Base-by-base conservation (phyloP, 2,113 vertebrate species). In the Maccullochella peelii region DNA sequence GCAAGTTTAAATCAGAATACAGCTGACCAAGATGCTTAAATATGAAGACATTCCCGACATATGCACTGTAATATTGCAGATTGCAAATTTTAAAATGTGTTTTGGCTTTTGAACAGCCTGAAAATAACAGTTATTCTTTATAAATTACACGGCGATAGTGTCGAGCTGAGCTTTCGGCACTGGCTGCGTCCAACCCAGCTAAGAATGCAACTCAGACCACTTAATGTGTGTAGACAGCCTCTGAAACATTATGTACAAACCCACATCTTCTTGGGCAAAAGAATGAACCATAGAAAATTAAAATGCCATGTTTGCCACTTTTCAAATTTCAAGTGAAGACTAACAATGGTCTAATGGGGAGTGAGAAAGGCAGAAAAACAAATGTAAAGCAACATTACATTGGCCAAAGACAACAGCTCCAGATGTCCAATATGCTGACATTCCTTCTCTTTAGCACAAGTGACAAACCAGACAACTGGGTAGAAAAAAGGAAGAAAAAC, bases 231-330 rank as follows among this genome's bases (percentile, higher is more conserved):
- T 85, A 82, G 83, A 84, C 91, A 52, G 80, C 80, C 79, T 83
- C 40, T 11, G 47, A 73, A 84, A 88, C 86, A 77, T 85, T 97
- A 97, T 98, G 95, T 98, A 98, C 97, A 98, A 96, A 96, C 95
- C 96, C 93, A 96, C 93, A 79, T 86, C 84, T 78, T 90, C 73
- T 47, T 62, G 86, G 83, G 67, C 58, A 79, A 80, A 85, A 82
- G 40, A 77, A 86, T 54, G 74, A 89, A 86, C 67, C 73, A 74
- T 89, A 93, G 54, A 95, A 89, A 92, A 94, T 91, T 89, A 93
- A 93, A 92, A 94, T 85, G 83, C 70, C 65, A 52, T 83, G 87
- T 90, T 81, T 77, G 2, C 80, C 79, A 89, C 79, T 89, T 89
- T 84, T 90, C 42, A 84, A 84, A 85, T 87, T 79, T 89, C 63